Evolutionary conservation across 2,888 invertebrate species (phyloP).

Genomic region (Crocallis elinguaria): DNA sequence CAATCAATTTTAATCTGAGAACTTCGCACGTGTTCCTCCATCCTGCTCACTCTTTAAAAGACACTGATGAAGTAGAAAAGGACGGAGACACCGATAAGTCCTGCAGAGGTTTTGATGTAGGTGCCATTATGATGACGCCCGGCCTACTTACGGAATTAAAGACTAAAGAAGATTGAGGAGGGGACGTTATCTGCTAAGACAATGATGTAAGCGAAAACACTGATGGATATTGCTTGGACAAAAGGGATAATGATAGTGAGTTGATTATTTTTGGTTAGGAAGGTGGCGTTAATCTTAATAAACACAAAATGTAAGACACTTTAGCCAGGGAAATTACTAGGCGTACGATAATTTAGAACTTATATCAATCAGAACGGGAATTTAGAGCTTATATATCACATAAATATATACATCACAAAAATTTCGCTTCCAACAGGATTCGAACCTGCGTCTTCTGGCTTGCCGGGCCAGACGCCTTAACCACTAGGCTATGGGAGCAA

Average conservation of each 20-base stretch:
- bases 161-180: constrained; percentile 80
- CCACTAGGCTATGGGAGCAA: too few relatives aligned
- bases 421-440: too few relatives aligned
- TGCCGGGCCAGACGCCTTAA: too few relatives aligned
- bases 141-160: constrained; percentile 82
- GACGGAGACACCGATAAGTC: constrained; percentile 54
- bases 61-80: constrained; percentile 40
- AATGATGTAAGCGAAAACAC: constrained; percentile 79
- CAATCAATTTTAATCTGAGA: constrained; percentile 84
- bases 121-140: constrained; percentile 74
- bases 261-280: constrained; percentile 13
- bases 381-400: too few relatives aligned
- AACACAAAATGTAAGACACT: background rate
- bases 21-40: constrained; percentile 57
- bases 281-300: constrained; percentile 7
- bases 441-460: too few relatives aligned
- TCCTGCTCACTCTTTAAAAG: constrained; percentile 46
- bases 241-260: constrained; percentile 49
- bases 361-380: too few relatives aligned
- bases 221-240: constrained; percentile 66
- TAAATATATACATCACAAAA: too few relatives aligned
- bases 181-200: constrained; percentile 74
- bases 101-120: constrained; percentile 66
- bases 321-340: too few relatives aligned
- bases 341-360: too few relatives aligned